Percentiles rank a stretch among this genome's conserved stretches.
Conservation (phyloP, 2,888 invertebrate genomes). For the Griposia aprilina region DNA sequence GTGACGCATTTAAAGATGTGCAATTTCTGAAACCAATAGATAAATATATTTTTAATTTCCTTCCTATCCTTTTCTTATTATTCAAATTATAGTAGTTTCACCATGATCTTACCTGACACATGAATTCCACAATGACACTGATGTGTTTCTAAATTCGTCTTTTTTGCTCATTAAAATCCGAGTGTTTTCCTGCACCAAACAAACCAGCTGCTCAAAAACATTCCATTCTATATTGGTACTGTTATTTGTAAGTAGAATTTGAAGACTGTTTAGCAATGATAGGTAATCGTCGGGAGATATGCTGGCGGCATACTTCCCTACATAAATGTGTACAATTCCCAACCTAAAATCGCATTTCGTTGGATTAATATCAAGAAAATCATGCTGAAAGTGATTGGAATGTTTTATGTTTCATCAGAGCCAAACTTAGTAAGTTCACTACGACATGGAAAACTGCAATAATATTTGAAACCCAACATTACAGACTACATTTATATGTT, state of each 20-base stretch:
- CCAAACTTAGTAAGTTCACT: background rate
- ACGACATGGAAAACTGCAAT: background rate
- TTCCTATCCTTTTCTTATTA: background rate
- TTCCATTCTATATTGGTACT: conserved; percentile 75
- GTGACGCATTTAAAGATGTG: conserved; percentile 72
- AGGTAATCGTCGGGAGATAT: conserved; percentile 75
- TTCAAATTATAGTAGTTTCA: background rate
- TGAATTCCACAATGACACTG: conserved; percentile 82
- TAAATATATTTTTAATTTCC: background rate
- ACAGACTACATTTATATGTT: background rate
- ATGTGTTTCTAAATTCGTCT: conserved; percentile 65
- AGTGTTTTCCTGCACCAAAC: conserved; percentile 71
- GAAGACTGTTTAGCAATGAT: conserved; percentile 74
- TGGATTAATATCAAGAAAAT: conserved; percentile 9
- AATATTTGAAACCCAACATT: background rate
- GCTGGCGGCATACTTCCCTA: conserved; percentile 74
- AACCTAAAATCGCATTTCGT: conserved; percentile 76
- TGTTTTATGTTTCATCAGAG: background rate
- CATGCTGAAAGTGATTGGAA: background rate
- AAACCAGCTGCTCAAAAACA: conserved; percentile 73
- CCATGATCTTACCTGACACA: conserved; percentile 80
- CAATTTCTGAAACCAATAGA: conserved; percentile 79
- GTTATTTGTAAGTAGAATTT: conserved; percentile 73
- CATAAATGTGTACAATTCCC: conserved; percentile 79
- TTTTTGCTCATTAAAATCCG: conserved; percentile 53